phyloP scores from a whole-genome alignment of 2,888 invertebrate genomes.

The Chironomus riparius region DNA sequence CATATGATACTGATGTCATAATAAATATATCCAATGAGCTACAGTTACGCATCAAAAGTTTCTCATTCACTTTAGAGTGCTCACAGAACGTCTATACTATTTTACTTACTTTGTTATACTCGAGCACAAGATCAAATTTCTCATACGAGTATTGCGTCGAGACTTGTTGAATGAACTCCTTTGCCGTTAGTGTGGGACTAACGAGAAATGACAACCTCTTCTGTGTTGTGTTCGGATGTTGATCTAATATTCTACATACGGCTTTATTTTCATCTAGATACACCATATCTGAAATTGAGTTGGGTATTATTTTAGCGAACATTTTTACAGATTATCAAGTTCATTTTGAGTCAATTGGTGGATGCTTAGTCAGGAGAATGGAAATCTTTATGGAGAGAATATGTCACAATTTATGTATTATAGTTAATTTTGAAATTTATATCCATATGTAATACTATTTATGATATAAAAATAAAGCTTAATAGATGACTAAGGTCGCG shows the following conservation, averaged over 20 bases:
- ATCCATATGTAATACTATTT: too few relatives aligned
- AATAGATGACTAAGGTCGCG: too few relatives aligned
- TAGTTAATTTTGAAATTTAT: too few relatives aligned
- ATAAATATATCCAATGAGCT: too few relatives aligned
- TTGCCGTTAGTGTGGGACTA: not conserved
- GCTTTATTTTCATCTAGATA: slow-evolving; percentile 32
- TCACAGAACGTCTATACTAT: too few relatives aligned
- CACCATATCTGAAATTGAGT: slow-evolving; percentile 32
- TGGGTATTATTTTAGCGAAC: not conserved
- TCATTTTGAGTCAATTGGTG: too few relatives aligned
- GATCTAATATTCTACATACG: slow-evolving; percentile 21
- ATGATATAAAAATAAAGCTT: too few relatives aligned
- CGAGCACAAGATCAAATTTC: slow-evolving; percentile 16
- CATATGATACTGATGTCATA: too few relatives aligned
- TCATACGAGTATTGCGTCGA: slow-evolving; percentile 18
- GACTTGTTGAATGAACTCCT: slow-evolving; percentile 18
- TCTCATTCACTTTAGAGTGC: not conserved
- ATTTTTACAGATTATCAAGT: not conserved
- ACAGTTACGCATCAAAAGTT: too few relatives aligned
- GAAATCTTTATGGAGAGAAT: too few relatives aligned
- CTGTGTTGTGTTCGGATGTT: slow-evolving; percentile 14
- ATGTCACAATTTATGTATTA: too few relatives aligned
- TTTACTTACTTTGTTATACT: slow-evolving; percentile 14
- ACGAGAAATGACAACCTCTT: slow-evolving; percentile 13
- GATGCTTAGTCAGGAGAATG: too few relatives aligned